Conservation (phyloP, 2,113 vertebrate species). For the Archilochus colubris region DNA sequence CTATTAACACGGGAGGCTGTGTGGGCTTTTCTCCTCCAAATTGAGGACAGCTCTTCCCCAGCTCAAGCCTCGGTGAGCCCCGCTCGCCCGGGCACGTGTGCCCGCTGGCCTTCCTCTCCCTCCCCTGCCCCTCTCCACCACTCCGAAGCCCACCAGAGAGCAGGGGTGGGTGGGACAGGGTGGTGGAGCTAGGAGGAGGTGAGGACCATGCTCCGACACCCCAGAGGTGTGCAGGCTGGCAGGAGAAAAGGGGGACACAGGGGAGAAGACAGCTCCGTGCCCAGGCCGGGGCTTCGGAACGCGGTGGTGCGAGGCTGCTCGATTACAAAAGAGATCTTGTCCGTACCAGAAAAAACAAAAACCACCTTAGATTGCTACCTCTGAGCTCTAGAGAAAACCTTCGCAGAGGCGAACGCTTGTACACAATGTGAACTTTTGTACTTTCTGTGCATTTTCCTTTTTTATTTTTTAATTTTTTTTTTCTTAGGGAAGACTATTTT, state of each 20-base stretch:
- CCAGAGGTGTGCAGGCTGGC: background rate
- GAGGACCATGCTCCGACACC: background rate
- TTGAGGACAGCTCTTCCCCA: background rate
- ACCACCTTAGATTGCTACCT: constrained; percentile 13
- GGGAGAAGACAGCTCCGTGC: background rate
- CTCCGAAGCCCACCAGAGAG: background rate
- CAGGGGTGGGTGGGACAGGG: background rate
- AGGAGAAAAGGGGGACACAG: background rate
- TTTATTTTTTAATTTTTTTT: background rate
- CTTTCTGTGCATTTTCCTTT: background rate
- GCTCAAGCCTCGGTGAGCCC: background rate
- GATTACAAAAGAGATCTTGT: background rate
- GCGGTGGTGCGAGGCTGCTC: background rate
- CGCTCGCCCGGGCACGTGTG: background rate
- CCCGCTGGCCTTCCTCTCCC: background rate
- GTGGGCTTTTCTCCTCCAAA: constrained; percentile 39
- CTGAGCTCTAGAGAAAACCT: constrained; percentile 24
- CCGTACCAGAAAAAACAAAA: background rate
- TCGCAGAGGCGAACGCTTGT: background rate
- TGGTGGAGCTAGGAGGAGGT: background rate
- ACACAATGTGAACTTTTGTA: constrained; percentile 24
- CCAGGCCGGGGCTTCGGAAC: background rate
- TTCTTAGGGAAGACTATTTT: constrained; percentile 8
- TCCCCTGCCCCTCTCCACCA: background rate
- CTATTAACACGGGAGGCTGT: constrained; percentile 82